Conservation (phyloP, 2,888 invertebrate genomes). For the Eurytoma adleriae region DNA sequence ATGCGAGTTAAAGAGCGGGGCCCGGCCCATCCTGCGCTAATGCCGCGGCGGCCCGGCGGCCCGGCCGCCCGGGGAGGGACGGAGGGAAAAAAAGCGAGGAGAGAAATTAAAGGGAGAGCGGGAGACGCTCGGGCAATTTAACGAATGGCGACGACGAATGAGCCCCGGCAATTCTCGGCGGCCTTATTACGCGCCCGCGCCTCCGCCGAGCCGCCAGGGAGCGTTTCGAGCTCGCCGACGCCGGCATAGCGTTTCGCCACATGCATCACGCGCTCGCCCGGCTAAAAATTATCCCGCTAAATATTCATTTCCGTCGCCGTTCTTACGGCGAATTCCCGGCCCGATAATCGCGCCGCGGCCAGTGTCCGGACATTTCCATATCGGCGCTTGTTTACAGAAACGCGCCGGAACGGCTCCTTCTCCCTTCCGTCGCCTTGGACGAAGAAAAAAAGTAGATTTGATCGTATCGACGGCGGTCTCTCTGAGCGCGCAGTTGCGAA, state of each 20-base stretch:
- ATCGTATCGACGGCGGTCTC: not conserved
- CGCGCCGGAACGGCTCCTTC: not conserved
- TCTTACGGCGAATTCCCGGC: slow-evolving; percentile 37
- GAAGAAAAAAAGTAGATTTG: not conserved
- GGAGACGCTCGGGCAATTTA: slow-evolving; percentile 57
- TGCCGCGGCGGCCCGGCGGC: slow-evolving; percentile 41
- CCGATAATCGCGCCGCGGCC: slow-evolving; percentile 37
- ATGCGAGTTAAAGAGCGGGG: slow-evolving; percentile 19
- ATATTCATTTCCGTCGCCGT: slow-evolving; percentile 57
- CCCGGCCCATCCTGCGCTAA: slow-evolving; percentile 60
- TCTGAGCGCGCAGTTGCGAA: not conserved
- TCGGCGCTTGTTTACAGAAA: slow-evolving; percentile 10
- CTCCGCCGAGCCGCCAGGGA: not conserved
- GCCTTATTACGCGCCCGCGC: slow-evolving; percentile 50
- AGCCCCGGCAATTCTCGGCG: slow-evolving; percentile 57
- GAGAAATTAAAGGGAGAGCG: slow-evolving; percentile 53
- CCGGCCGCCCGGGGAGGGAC: not conserved
- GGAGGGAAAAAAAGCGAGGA: slow-evolving; percentile 16
- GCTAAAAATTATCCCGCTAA: slow-evolving; percentile 49
- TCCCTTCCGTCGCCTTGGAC: not conserved
- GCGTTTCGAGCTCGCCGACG: slow-evolving; percentile 37
- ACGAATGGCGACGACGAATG: slow-evolving; percentile 57
- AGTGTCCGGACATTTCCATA: slow-evolving; percentile 22
- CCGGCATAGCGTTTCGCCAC: slow-evolving; percentile 55
- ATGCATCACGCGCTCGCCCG: slow-evolving; percentile 46